Percentiles rank a stretch among this genome's conserved stretches.
Evolutionary conservation across 1,140 invertebrate species (phyloP).

Genomic region (Zophobas atratus): DNA sequence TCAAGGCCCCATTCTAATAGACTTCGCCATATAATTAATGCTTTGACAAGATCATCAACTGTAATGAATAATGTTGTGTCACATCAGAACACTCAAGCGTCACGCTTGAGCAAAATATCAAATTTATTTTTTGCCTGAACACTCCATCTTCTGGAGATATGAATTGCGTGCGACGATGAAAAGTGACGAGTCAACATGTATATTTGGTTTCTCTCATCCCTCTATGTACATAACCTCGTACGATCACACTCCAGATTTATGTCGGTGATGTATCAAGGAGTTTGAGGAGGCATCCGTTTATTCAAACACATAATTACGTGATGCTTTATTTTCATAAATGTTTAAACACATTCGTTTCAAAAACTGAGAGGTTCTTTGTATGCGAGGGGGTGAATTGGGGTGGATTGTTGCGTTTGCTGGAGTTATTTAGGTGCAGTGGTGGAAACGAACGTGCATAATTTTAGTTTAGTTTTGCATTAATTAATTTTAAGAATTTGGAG

Average conservation of each 20-base stretch:
- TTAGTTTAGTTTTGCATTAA: no score
- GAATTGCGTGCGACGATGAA: slow-evolving; percentile 47
- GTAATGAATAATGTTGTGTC: slow-evolving; percentile 24
- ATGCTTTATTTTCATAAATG: slow-evolving; percentile 10
- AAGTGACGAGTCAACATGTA: slow-evolving; percentile 49
- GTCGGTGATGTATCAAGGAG: slow-evolving; percentile 32
- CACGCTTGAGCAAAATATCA: slow-evolving; percentile 41
- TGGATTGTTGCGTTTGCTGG: no score
- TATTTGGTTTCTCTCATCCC: slow-evolving; percentile 41
- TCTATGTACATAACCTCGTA: slow-evolving; percentile 44
- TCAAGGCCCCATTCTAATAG: slow-evolving; percentile 5
- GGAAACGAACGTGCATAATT: no score
- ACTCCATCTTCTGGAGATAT: slow-evolving; percentile 43
- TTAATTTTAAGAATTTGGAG: no score
- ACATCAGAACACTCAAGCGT: slow-evolving; percentile 34
- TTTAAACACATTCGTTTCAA: slow-evolving; percentile 5
- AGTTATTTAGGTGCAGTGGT: no score
- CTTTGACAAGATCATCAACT: slow-evolving; percentile 27
- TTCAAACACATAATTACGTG: slow-evolving; percentile 35
- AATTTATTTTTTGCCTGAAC: slow-evolving; percentile 45
- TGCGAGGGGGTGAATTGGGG: slow-evolving; percentile 8
- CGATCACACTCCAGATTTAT: slow-evolving; percentile 44
- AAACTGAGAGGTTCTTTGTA: slow-evolving; percentile 2
- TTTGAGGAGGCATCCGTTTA: slow-evolving; percentile 20
- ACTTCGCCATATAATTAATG: slow-evolving; percentile 28